Evolutionary conservation across 2,888 invertebrate genomes (phyloP).

Genomic region (Metallyticus violacea): DNA sequence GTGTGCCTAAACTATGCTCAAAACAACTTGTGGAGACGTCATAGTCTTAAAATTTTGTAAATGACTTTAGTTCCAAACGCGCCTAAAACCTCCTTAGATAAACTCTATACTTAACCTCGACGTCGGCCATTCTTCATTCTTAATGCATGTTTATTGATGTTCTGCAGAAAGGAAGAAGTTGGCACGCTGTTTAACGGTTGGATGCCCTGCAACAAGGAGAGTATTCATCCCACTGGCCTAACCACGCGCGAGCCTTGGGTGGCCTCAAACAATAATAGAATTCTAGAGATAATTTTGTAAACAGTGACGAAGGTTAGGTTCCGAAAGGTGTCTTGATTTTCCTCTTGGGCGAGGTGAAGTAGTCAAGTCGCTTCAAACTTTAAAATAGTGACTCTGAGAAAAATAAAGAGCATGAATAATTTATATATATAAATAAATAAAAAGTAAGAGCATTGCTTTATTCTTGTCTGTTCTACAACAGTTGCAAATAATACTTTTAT

Average conservation of each 20-base stretch:
- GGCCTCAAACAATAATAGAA: background rate
- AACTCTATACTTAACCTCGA: background rate
- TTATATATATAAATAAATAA: too few relatives aligned
- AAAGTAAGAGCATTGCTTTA: too few relatives aligned
- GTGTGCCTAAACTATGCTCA: too few relatives aligned
- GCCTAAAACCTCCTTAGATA: background rate
- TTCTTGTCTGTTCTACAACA: too few relatives aligned
- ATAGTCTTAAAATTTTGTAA: too few relatives aligned
- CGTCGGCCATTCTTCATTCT: background rate
- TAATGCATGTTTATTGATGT: background rate
- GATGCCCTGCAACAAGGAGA: background rate
- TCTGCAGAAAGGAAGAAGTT: background rate
- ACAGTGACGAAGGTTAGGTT: background rate
- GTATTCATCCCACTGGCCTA: background rate
- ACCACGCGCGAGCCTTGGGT: background rate
- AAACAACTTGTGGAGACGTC: too few relatives aligned
- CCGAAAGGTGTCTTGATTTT: background rate
- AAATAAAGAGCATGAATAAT: too few relatives aligned
- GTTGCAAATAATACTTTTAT: too few relatives aligned
- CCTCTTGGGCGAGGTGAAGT: background rate
- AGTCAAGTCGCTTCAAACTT: too few relatives aligned
- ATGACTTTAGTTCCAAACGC: background rate
- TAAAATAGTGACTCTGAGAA: too few relatives aligned
- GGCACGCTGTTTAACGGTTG: background rate
- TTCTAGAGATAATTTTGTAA: background rate